Evolutionary conservation across 2,113 vertebrate genomes (phyloP).

Genomic region (Amazona vittata): DNA sequence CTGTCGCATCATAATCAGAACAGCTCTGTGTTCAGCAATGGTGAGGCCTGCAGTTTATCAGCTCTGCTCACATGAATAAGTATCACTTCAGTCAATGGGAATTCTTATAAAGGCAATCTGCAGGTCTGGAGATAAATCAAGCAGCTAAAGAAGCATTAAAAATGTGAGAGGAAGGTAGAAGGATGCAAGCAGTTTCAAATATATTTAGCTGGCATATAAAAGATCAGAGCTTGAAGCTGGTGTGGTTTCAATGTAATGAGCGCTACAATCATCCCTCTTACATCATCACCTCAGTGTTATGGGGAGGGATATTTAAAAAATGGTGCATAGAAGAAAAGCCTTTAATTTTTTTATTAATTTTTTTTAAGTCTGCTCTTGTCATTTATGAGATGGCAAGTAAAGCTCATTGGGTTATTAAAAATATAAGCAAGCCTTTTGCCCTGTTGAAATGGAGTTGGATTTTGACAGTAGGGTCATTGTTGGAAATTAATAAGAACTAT

Average conservation of each 20-base stretch:
- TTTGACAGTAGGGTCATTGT: background rate
- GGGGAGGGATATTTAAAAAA: background rate
- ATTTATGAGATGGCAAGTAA: background rate
- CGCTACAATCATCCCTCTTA: background rate
- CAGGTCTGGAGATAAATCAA: slow-evolving; percentile 62
- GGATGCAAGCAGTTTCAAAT: slow-evolving; percentile 30
- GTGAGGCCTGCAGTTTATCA: slow-evolving; percentile 32
- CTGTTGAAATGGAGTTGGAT: background rate
- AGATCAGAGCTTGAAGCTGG: slow-evolving; percentile 16
- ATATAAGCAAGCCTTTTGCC: background rate
- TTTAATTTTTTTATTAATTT: background rate
- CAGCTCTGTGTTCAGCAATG: background rate
- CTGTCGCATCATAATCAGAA: background rate
- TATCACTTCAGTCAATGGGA: slow-evolving; percentile 56
- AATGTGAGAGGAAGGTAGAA: slow-evolving; percentile 17
- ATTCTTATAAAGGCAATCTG: slow-evolving; percentile 56
- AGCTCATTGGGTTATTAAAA: background rate
- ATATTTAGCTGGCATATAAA: slow-evolving; percentile 48
- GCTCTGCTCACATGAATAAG: slow-evolving; percentile 33
- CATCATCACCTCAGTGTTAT: background rate
- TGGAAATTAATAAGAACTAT: background rate
- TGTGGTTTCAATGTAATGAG: background rate
- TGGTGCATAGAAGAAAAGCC: background rate
- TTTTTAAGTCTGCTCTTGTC: background rate
- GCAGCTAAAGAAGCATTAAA: slow-evolving; percentile 53